Base-by-base conservation (phyloP, 2,113 vertebrate genomes). In the Corvus cornix region DNA sequence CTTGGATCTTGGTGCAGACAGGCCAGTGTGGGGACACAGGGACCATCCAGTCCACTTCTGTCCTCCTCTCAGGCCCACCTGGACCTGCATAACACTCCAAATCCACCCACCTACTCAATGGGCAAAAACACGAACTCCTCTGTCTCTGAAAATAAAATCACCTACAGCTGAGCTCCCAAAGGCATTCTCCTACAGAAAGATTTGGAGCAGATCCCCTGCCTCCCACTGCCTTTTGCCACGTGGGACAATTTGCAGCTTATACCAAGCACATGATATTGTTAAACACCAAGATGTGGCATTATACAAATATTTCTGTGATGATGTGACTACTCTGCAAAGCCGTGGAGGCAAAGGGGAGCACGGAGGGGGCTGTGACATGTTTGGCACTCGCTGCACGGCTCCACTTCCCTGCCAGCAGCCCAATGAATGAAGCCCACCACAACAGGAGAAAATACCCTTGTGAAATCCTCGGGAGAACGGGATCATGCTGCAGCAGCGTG, bases 301-400 rank as follows among this genome's bases (percentile, higher is more conserved):
- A 88, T 17, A 68, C 39, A 81, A 84, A 82, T 16, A 60, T 35
- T 73, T 88, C 48, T 55, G 62, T 23, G 85, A 64, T 46, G 30
- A 68, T 72, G 35, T 0, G 5, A 76, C 41, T 35, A 8, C 33
- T 49, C 46, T 52, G 53, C 2, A 5, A 94, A 84, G 78, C 43
- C 0, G 0, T 2, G 7, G 64, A 72, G 37, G 37, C 4, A 3
- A 33, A 64, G 37, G 9, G 59, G 44, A 74, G 52, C 0, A 0
- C 0, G 1, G 22, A 90, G 49, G 66, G 66, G 21, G 39, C 41
- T 27, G 39, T 1, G 3, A 49, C 2, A 3, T 19, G 33, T 70
- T 39, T 4, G 2, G 20, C 1, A 0, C 19, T 52, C 2, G 0
- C 23, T 3, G 3, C 31, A 82, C 18, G 33, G 15, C 19, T 76